Percentiles rank a stretch among this genome's conserved stretches.
Conservation (phyloP, 2,888 invertebrate genomes). For the Eristalinus aeneus region DNA sequence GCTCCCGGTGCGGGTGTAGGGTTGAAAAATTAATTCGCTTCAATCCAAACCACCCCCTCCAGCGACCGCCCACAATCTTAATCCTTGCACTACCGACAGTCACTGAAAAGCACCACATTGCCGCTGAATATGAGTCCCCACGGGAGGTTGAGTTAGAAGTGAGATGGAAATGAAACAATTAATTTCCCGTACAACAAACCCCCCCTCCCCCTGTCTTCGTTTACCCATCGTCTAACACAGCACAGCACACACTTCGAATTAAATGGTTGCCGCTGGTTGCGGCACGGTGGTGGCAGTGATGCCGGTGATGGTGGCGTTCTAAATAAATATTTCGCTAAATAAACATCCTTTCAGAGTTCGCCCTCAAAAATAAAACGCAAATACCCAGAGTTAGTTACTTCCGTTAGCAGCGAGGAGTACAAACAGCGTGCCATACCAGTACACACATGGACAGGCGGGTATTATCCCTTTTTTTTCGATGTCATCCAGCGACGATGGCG, state of each 20-base stretch:
- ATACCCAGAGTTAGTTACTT: conserved; percentile 37
- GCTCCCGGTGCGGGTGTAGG: neutral
- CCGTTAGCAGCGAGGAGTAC: neutral
- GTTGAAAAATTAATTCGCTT: conserved; percentile 49
- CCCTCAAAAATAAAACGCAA: conserved; percentile 22
- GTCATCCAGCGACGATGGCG: neutral
- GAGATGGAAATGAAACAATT: conserved; percentile 65
- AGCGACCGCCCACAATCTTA: conserved; percentile 31
- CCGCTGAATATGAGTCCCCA: conserved; percentile 42
- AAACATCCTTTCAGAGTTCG: conserved; percentile 46
- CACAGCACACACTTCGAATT: conserved; percentile 18
- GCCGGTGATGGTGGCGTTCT: conserved; percentile 41
- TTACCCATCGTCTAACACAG: neutral
- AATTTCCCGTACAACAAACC: conserved; percentile 38
- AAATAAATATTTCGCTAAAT: conserved; percentile 63
- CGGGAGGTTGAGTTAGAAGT: conserved; percentile 19
- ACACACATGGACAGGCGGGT: neutral
- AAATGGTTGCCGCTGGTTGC: conserved; percentile 43
- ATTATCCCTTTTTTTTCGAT: conserved; percentile 25
- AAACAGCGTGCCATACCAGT: neutral
- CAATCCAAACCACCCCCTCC: conserved; percentile 18
- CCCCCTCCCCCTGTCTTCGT: too few species aligned
- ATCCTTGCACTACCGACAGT: conserved; percentile 45
- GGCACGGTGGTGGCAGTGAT: neutral
- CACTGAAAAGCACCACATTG: conserved; percentile 32